Evolutionary conservation across 1,140 invertebrate species (phyloP).

Genomic region (Apis mellifera): Amel_HAv3.1 CM009936.2:5191501-5192000

Average conservation of each 20-base stretch:
- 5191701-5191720: background rate
- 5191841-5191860: background rate
- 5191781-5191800: background rate
- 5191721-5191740: background rate
- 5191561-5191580: slow-evolving; percentile 31
- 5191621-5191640: slow-evolving; percentile 32
- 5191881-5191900: background rate
- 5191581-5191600: slow-evolving; percentile 22
- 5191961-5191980: too few species aligned
- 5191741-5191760: background rate
- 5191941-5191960: too few species aligned
- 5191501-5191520: background rate
- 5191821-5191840: background rate
- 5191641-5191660: slow-evolving; percentile 37
- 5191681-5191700: slow-evolving; percentile 32
- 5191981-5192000: too few species aligned
- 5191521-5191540: background rate
- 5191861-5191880: too few species aligned
- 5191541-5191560: slow-evolving; percentile 26
- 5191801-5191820: background rate
- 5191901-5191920: background rate
- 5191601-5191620: slow-evolving; percentile 37
- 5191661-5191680: slow-evolving; percentile 2
- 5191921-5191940: background rate
- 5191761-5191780: background rate